phyloP scores from a whole-genome alignment of 2,797 vertebrate species.

The Sebastes nivosus region DNA sequence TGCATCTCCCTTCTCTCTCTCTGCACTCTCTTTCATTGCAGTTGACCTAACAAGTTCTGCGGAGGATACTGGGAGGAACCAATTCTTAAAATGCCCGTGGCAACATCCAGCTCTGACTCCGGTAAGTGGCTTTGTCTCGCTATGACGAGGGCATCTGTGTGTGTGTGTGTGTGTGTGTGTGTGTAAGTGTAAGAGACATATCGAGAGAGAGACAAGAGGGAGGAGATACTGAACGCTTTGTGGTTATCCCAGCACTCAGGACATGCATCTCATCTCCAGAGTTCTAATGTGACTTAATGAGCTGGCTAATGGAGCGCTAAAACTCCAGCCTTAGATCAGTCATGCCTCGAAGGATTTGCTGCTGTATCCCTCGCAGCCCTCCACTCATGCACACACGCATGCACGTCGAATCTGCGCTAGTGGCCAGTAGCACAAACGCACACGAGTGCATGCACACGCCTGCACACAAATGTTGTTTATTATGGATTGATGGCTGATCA shows the following conservation, averaged over 20 bases:
- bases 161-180: slow-evolving; percentile 10
- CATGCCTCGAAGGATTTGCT: slow-evolving; percentile 52
- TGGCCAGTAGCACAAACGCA: background rate
- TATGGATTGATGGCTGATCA: background rate
- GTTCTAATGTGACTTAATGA: slow-evolving; percentile 77
- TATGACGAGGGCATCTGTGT: background rate
- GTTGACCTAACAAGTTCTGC: slow-evolving; percentile 61
- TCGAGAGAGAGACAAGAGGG: slow-evolving; percentile 8
- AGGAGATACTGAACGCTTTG: slow-evolving; percentile 41
- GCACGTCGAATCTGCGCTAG: background rate
- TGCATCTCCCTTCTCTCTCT: slow-evolving; percentile 9
- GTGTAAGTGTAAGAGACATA: background rate
- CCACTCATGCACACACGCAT: background rate
- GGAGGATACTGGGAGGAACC: slow-evolving; percentile 56
- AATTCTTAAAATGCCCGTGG: slow-evolving; percentile 87
- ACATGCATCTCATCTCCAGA: slow-evolving; percentile 60
- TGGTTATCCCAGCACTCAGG: slow-evolving; percentile 42
- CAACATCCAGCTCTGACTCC: slow-evolving; percentile 88
- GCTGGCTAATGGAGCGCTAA: slow-evolving; percentile 66
- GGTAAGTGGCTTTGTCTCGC: slow-evolving; percentile 73
- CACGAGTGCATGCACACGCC: background rate
- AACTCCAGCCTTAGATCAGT: slow-evolving; percentile 60
- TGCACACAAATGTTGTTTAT: background rate
- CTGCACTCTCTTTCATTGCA: slow-evolving; percentile 50
- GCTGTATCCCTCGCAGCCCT: slow-evolving; percentile 10